Evolutionary conservation across 2,888 invertebrate species (phyloP).

Genomic region (Hymenopus coronatus): DNA sequence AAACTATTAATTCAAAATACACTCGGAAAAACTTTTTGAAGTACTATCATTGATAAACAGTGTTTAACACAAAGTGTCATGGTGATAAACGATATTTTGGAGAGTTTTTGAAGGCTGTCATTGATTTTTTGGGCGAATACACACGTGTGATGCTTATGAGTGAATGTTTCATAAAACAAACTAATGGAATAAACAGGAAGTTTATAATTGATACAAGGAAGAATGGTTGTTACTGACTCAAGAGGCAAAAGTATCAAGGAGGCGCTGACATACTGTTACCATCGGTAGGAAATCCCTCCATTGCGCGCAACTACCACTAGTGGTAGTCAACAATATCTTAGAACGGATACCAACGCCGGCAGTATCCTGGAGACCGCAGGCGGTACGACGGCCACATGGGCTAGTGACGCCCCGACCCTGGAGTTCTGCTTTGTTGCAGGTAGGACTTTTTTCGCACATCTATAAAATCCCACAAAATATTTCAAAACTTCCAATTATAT

Average conservation of each 20-base stretch:
- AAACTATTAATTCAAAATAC: neutral
- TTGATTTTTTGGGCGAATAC: neutral
- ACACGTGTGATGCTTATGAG: neutral
- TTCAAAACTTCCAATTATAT: too few species aligned
- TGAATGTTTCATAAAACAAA: neutral
- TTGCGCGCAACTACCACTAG: neutral
- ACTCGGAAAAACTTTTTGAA: neutral
- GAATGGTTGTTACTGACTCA: neutral
- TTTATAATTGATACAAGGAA: neutral
- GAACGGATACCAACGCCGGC: neutral
- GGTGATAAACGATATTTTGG: neutral
- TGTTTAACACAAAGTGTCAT: neutral
- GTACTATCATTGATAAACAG: neutral
- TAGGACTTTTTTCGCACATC: neutral
- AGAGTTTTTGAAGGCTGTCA: neutral
- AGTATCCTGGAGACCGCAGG: conserved; percentile 15
- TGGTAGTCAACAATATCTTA: neutral
- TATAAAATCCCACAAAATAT: too few species aligned
- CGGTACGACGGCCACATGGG: conserved; percentile 10
- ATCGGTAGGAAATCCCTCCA: neutral
- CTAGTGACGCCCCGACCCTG: conserved; percentile 11
- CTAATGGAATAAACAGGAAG: neutral
- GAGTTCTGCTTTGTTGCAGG: conserved; percentile 23
- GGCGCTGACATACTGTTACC: neutral
- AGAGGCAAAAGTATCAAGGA: neutral